Conservation (phyloP, 1,140 invertebrate species). For the Mercenaria mercenaria region DNA sequence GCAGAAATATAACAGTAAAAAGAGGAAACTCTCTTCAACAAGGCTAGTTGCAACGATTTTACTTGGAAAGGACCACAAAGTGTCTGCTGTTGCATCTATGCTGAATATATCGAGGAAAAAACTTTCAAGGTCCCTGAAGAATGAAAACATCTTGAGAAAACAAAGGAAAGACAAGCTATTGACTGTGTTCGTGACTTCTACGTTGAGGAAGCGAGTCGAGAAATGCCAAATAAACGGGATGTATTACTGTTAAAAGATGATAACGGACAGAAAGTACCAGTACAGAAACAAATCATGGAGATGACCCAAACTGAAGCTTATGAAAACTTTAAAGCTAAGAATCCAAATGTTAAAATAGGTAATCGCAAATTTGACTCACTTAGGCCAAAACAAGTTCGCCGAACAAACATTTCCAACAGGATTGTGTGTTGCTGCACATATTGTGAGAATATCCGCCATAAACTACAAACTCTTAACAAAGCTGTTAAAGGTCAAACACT, state of each 20-base stretch:
- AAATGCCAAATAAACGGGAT: background rate
- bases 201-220: background rate
- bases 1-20: too few relatives aligned
- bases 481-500: background rate
- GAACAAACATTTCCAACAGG: background rate
- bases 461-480: background rate
- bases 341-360: background rate
- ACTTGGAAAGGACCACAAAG: background rate
- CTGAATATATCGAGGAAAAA: background rate
- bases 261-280: background rate
- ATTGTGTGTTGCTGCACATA: background rate
- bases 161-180: background rate
- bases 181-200: background rate
- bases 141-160: background rate
- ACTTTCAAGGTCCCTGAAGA: background rate
- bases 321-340: background rate
- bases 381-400: background rate
- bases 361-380: background rate
- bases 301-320: background rate
- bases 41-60: background rate
- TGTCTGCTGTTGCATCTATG: background rate
- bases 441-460: background rate
- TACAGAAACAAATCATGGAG: conserved; percentile 4
- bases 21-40: background rate
- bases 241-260: background rate